phyloP scores from a whole-genome alignment of 2,888 invertebrate species.

The Caenorhabditis sp. region DNA sequence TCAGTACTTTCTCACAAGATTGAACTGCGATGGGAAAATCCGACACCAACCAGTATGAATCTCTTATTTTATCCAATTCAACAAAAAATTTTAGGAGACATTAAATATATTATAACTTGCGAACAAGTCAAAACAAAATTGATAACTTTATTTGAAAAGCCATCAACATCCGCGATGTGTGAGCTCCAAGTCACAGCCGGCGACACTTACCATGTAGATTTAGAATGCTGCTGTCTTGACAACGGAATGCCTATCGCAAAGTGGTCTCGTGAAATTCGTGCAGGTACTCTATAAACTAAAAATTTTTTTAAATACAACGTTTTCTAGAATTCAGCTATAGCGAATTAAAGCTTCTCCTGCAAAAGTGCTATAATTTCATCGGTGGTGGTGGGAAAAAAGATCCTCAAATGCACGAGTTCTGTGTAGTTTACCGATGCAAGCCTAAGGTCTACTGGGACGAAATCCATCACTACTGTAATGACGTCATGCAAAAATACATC shows the following conservation, averaged over 20 bases:
- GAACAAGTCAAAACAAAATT: constrained; percentile 2
- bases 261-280: constrained; percentile 45
- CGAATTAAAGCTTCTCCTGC: constrained; percentile 53
- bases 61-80: neutral
- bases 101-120: constrained; percentile 12
- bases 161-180: neutral
- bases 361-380: constrained; percentile 53
- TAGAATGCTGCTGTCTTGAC: constrained; percentile 11
- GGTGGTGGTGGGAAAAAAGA: constrained; percentile 12
- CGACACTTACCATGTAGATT: constrained; percentile 26
- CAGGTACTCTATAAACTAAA: constrained; percentile 18
- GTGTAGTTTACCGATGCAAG: constrained; percentile 68
- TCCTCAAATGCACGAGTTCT: constrained; percentile 63
- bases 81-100: constrained; percentile 11
- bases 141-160: constrained; percentile 1
- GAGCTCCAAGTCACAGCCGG: constrained; percentile 33
- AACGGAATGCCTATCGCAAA: constrained; percentile 8
- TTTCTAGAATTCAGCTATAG: constrained; percentile 59
- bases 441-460: constrained; percentile 74
- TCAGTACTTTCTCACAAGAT: constrained; percentile 42
- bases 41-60: constrained; percentile 13
- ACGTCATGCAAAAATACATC: constrained; percentile 75
- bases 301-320: neutral
- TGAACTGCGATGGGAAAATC: constrained; percentile 41
- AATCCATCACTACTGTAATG: constrained; percentile 62